These are phyloP conservation scores for Atopsyche davidsoni DNA, from an alignment of 1,140 invertebrate species.

Conservation along the genomic window DNA sequence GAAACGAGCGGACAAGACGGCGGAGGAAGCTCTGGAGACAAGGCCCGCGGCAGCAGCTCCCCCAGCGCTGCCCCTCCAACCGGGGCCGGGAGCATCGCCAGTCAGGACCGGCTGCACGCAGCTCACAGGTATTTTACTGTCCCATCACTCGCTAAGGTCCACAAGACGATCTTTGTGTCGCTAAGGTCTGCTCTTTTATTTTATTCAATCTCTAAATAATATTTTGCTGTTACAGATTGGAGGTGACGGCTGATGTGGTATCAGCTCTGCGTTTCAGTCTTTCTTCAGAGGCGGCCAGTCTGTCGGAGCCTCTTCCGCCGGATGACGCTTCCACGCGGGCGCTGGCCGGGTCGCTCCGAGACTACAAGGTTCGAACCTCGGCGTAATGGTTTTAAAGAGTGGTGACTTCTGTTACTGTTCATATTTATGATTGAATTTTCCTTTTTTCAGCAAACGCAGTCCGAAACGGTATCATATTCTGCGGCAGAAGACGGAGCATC, in stretches of 20 bases:
- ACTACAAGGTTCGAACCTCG: conserved; percentile 58
- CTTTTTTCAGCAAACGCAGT: conserved; percentile 28
- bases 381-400: background rate
- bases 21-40: conserved; percentile 50
- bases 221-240: conserved; percentile 48
- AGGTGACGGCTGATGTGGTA: conserved; percentile 67
- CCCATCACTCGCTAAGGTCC: background rate
- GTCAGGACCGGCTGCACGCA: conserved; percentile 26
- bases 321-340: conserved; percentile 70
- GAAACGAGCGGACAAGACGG: conserved; percentile 30
- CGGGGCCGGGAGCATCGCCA: conserved; percentile 15
- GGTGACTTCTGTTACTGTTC: background rate
- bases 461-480: conserved; percentile 28
- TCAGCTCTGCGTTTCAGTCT: conserved; percentile 35
- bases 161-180: background rate
- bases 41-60: conserved; percentile 34
- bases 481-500: conserved; percentile 52
- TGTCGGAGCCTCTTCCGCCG: conserved; percentile 37
- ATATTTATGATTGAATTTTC: conserved; percentile 8
- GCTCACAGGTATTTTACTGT: conserved; percentile 22
- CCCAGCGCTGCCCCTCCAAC: conserved; percentile 6
- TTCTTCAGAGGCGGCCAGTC: conserved; percentile 64
- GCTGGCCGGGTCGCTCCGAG: conserved; percentile 62
- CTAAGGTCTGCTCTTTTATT: background rate
- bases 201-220: background rate